These are phyloP conservation scores for Nothobranchius kuhntae DNA, from an alignment of 2,113 vertebrate species.

Conservation along the genomic window DNA sequence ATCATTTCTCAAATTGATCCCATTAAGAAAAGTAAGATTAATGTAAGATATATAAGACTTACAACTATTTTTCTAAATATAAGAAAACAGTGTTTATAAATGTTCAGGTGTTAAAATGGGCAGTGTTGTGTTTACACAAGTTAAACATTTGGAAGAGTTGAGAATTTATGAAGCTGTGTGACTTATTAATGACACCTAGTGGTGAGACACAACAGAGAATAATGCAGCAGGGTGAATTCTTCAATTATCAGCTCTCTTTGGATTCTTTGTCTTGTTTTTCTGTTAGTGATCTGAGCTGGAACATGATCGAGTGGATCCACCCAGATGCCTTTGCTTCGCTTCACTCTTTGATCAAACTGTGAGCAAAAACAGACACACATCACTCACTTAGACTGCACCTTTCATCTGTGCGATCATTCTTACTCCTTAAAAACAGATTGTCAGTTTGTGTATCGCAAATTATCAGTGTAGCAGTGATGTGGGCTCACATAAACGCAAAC, in stretches of 20 bases:
- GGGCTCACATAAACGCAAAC: too few species aligned
- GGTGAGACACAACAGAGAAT: slow-evolving; percentile 15
- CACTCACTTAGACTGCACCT: neutral
- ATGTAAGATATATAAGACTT: too few species aligned
- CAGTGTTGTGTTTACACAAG: neutral
- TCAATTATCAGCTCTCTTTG: neutral
- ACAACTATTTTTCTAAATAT: too few species aligned
- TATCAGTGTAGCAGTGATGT: too few species aligned
- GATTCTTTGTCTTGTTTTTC: slow-evolving; percentile 4
- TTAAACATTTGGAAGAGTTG: neutral
- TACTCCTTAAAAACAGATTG: neutral
- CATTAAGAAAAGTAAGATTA: too few species aligned
- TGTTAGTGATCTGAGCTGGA: slow-evolving; percentile 92
- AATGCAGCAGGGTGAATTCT: neutral
- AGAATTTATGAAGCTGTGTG: neutral
- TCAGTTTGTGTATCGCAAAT: too few species aligned
- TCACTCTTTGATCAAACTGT: slow-evolving; percentile 90
- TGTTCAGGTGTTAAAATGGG: neutral
- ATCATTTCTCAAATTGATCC: too few species aligned
- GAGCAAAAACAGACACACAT: slow-evolving; percentile 69
- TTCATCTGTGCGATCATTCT: slow-evolving; percentile 9
- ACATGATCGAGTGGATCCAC: slow-evolving; percentile 87
- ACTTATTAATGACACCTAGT: slow-evolving; percentile 64
- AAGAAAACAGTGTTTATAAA: neutral
- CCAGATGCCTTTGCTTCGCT: slow-evolving; percentile 87